Conservation (phyloP, 1,140 invertebrate genomes). For the Drusus annulatus region DNA sequence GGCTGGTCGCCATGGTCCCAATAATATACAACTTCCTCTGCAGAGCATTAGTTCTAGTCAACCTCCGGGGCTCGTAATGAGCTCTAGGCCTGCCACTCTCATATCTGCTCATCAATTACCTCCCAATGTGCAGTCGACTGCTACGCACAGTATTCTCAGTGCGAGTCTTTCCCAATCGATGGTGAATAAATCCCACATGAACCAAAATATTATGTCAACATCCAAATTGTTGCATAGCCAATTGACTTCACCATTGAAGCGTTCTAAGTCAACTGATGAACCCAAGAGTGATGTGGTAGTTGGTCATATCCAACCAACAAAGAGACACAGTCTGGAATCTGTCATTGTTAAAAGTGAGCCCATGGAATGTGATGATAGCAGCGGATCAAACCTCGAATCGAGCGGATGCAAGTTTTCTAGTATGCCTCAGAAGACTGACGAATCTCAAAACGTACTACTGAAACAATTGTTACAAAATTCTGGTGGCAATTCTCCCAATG, state of each 20-base stretch:
- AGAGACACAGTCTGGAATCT: constrained; percentile 70
- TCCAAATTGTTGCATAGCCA: constrained; percentile 73
- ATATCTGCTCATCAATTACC: constrained; percentile 50
- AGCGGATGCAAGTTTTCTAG: constrained; percentile 62
- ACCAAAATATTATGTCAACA: constrained; percentile 67
- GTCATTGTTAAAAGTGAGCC: constrained; percentile 70
- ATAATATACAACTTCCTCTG: constrained; percentile 68
- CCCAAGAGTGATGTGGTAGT: constrained; percentile 69
- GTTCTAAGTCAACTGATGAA: constrained; percentile 72
- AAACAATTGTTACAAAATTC: constrained; percentile 93
- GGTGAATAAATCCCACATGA: constrained; percentile 63
- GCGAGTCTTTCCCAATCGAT: constrained; percentile 62
- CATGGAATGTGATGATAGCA: constrained; percentile 67
- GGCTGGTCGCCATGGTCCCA: constrained; percentile 65
- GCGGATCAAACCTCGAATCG: constrained; percentile 40
- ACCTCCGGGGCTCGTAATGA: constrained; percentile 71
- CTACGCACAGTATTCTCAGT: constrained; percentile 41
- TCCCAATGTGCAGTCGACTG: constrained; percentile 18
- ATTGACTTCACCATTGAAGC: constrained; percentile 71
- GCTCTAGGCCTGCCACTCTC: constrained; percentile 64
- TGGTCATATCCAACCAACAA: constrained; percentile 68
- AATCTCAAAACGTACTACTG: constrained; percentile 90
- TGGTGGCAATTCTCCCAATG: constrained; percentile 71
- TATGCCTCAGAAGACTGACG: constrained; percentile 74
- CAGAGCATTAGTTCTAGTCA: constrained; percentile 70